Conservation (phyloP, 2,113 vertebrate genomes). For the Onychostruthus taczanowskii region DNA sequence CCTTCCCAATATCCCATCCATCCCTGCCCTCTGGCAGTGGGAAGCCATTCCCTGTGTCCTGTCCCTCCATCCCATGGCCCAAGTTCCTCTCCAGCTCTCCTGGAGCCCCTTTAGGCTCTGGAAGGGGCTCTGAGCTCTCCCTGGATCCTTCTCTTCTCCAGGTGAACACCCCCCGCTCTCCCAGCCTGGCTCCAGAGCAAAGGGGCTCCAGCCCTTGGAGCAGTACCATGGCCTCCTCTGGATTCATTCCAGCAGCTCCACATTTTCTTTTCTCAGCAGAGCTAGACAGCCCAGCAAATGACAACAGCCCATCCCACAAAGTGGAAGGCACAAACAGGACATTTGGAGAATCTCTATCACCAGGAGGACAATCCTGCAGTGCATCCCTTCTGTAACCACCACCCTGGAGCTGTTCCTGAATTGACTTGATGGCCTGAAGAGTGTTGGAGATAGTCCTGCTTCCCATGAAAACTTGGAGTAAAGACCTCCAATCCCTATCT, state of each 20-base stretch:
- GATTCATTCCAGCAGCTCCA: not conserved
- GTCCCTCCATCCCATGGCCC: not conserved
- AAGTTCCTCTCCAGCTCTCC: not conserved
- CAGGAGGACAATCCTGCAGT: not conserved
- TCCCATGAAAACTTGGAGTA: not conserved
- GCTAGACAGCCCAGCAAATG: not conserved
- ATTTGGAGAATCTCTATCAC: not conserved
- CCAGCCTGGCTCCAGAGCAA: not conserved
- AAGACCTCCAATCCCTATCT: not conserved
- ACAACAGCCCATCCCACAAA: rapidly evolving
- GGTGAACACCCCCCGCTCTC: not conserved
- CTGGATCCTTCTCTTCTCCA: not conserved
- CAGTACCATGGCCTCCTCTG: rapidly evolving
- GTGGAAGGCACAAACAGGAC: not conserved
- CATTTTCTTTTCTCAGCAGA: not conserved
- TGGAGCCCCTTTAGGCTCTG: not conserved
- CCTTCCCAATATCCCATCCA: too few species aligned
- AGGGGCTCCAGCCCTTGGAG: not conserved
- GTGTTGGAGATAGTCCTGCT: not conserved
- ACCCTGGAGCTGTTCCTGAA: not conserved
- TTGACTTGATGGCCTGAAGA: not conserved
- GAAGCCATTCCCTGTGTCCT: not conserved
- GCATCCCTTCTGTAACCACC: not conserved
- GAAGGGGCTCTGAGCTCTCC: not conserved
- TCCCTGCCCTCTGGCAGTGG: rapidly evolving